Evolutionary conservation across 1,140 invertebrate genomes (phyloP).

Genomic region (Metaphire vulgaris): DNA sequence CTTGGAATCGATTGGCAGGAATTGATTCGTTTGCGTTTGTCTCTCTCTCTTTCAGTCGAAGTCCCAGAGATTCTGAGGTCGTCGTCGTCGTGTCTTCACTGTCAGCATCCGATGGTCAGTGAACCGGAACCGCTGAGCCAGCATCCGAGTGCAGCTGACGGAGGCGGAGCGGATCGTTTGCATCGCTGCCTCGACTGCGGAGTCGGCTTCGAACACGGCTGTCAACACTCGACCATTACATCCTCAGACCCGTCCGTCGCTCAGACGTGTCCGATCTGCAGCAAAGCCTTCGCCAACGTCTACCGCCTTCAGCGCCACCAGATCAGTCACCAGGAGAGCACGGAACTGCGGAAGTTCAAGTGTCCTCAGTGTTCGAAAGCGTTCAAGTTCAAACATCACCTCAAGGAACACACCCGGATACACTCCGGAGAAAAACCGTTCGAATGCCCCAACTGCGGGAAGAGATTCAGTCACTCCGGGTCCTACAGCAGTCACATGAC

Average conservation of each 20-base stretch:
- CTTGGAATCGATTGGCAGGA: no score
- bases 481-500: slow-evolving; percentile 99
- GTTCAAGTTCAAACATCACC: slow-evolving; percentile 99
- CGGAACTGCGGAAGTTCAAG: slow-evolving; percentile 87
- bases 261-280: slow-evolving; percentile 65
- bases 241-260: neutral
- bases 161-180: neutral
- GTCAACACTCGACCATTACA: neutral
- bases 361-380: slow-evolving; percentile 97
- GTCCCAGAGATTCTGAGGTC: no score
- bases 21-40: no score
- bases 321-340: slow-evolving; percentile 94
- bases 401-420: slow-evolving; percentile 96
- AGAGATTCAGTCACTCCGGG: slow-evolving; percentile 97
- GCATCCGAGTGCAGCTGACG: neutral
- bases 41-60: no score
- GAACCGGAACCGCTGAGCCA: neutral
- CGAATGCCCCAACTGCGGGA: slow-evolving; percentile 91
- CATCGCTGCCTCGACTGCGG: neutral
- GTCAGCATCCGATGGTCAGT: neutral
- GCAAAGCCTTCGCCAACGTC: slow-evolving; percentile 93
- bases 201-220: neutral
- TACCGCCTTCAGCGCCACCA: slow-evolving; percentile 92
- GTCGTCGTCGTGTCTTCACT: neutral
- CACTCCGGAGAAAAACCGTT: slow-evolving; percentile 94